A percentile compares a stretch with the other conserved stretches of the same genome.
These are phyloP conservation scores for Ischnura elegans DNA, from an alignment of 2,888 invertebrate species.

Conservation along the genomic window DNA sequence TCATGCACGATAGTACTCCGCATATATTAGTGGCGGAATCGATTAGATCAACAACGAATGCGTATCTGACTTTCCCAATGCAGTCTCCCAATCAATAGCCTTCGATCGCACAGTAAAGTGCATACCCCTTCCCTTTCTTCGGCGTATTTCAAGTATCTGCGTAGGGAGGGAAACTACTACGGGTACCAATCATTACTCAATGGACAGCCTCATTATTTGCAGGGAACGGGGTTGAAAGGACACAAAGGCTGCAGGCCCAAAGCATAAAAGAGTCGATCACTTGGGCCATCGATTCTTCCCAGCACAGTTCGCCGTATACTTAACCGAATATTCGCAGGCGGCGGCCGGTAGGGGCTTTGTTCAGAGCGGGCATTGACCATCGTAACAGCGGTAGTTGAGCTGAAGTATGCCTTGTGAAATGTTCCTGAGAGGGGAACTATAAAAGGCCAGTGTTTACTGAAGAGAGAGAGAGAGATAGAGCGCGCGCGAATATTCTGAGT, in stretches of 20 bases:
- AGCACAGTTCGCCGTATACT: not conserved
- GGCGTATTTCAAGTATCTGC: not conserved
- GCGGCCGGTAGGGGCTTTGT: not conserved
- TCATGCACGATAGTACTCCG: too few relatives aligned
- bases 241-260: not conserved
- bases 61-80: not conserved
- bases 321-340: slow-evolving; percentile 5
- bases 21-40: not conserved
- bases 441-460: not conserved
- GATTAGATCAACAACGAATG: not conserved
- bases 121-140: not conserved
- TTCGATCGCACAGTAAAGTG: not conserved
- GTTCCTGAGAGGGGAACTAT: too few relatives aligned
- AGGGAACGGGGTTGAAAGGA: not conserved
- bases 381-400: not conserved
- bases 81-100: not conserved
- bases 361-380: not conserved
- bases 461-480: too few relatives aligned
- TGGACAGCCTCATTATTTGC: not conserved
- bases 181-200: not conserved
- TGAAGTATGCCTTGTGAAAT: too few relatives aligned
- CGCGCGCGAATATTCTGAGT: not conserved
- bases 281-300: not conserved
- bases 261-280: not conserved
- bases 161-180: not conserved